Percentiles rank a stretch among this genome's conserved stretches.
These are phyloP conservation scores for Empidonax traillii DNA, from an alignment of 2,113 vertebrate species.

Conservation along the genomic window DNA sequence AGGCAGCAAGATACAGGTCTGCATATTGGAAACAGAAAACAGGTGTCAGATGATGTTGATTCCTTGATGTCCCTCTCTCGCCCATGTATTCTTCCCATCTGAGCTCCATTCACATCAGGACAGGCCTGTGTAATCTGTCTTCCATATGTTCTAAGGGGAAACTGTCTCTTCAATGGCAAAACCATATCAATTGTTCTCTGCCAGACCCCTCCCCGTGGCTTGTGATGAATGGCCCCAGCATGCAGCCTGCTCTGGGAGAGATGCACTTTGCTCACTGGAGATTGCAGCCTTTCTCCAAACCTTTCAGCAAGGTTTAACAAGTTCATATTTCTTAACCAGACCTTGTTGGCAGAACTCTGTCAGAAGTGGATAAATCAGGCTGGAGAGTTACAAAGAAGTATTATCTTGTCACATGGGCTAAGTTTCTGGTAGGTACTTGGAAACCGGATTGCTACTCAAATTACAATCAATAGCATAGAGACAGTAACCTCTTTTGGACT, in stretches of 20 bases:
- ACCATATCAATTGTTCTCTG: conserved; percentile 41
- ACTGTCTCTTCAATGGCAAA: conserved; percentile 53
- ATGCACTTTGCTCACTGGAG: conserved; percentile 5
- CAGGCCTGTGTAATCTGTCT: conserved; percentile 17
- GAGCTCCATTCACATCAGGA: neutral
- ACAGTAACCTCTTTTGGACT: neutral
- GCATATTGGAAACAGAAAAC: neutral
- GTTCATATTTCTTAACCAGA: conserved; percentile 62
- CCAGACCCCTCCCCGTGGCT: conserved; percentile 19
- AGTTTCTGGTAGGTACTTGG: neutral
- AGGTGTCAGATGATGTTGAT: neutral
- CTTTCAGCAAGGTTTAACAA: conserved; percentile 67
- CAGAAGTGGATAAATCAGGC: conserved; percentile 47
- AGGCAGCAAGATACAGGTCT: neutral
- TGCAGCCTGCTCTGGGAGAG: conserved; percentile 35
- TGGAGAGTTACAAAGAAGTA: conserved; percentile 15
- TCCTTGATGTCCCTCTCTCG: neutral
- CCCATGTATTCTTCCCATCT: neutral
- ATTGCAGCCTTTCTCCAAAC: conserved; percentile 48
- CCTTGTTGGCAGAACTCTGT: neutral
- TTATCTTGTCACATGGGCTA: conserved; percentile 32
- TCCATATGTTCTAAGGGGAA: conserved; percentile 57
- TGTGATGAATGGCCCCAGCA: conserved; percentile 62
- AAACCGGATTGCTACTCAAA: neutral
- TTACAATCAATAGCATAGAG: neutral